Conservation (phyloP, 2,113 vertebrate species). For the Nettapus auritus region DNA sequence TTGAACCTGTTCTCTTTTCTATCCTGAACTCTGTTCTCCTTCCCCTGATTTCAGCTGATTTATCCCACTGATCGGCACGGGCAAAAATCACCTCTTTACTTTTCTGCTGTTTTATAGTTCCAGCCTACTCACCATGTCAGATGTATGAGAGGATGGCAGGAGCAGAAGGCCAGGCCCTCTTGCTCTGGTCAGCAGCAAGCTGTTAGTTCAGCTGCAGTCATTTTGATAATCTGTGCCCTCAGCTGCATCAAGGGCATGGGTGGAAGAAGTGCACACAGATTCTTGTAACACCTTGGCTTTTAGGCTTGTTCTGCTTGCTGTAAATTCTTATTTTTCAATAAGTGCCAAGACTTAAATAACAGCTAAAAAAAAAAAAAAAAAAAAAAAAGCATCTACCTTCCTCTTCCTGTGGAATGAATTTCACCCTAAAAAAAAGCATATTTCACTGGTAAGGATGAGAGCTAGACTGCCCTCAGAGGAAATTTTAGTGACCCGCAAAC, state of each 20-base stretch:
- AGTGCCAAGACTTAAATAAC: not conserved
- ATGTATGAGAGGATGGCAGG: not conserved
- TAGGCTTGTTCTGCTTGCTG: not conserved
- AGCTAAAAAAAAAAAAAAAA: not conserved
- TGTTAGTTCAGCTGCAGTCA: not conserved
- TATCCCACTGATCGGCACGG: accelerated
- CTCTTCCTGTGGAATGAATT: accelerated
- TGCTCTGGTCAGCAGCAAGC: not conserved
- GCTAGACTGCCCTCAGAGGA: not conserved
- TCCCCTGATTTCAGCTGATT: not conserved
- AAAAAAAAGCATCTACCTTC: not conserved
- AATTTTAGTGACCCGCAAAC: not conserved
- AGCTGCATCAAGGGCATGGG: not conserved
- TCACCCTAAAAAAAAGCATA: not conserved
- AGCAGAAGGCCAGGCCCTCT: not conserved
- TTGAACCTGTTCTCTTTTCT: accelerated
- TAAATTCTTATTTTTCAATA: not conserved
- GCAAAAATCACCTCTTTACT: not conserved
- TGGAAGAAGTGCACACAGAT: not conserved
- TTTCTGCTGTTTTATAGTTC: not conserved
- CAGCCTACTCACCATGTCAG: accelerated
- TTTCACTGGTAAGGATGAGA: accelerated
- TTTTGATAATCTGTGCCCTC: not conserved
- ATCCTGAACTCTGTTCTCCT: accelerated
- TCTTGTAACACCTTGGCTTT: not conserved